Percentiles rank a stretch among this genome's conserved stretches.
These are phyloP conservation scores for Lepidurus arcticus DNA, from an alignment of 1,140 invertebrate genomes.

Conservation along the genomic window DNA sequence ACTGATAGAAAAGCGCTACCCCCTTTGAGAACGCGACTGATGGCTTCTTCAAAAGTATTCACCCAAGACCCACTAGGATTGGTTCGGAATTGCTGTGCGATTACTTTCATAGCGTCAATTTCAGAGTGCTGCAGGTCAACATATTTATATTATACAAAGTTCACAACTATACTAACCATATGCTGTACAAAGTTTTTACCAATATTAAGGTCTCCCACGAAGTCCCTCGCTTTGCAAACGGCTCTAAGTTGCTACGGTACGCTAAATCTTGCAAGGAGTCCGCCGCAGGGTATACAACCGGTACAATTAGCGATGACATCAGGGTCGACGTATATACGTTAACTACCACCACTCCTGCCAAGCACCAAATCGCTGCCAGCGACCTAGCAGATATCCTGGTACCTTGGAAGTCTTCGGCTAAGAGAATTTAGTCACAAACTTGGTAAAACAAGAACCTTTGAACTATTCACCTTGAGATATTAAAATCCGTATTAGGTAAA, in stretches of 20 bases:
- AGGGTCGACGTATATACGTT: constrained; percentile 23
- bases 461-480: neutral
- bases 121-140: neutral
- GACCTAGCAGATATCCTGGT: neutral
- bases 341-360: constrained; percentile 6
- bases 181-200: neutral
- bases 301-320: constrained; percentile 28
- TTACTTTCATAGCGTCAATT: neutral
- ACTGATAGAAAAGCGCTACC: neutral
- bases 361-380: constrained; percentile 19
- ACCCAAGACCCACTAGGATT: neutral
- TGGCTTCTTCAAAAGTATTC: neutral
- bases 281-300: constrained; percentile 11
- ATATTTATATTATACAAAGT: neutral
- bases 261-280: constrained; percentile 13
- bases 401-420: neutral
- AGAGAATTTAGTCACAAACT: neutral
- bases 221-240: neutral
- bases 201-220: neutral
- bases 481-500: neutral
- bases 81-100: neutral
- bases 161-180: neutral
- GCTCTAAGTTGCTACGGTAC: neutral
- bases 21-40: neutral
- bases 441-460: neutral